Percentiles rank a stretch among this genome's conserved stretches.
Evolutionary conservation across 2,888 invertebrate species (phyloP).

Genomic region (Meta bourneti): DNA sequence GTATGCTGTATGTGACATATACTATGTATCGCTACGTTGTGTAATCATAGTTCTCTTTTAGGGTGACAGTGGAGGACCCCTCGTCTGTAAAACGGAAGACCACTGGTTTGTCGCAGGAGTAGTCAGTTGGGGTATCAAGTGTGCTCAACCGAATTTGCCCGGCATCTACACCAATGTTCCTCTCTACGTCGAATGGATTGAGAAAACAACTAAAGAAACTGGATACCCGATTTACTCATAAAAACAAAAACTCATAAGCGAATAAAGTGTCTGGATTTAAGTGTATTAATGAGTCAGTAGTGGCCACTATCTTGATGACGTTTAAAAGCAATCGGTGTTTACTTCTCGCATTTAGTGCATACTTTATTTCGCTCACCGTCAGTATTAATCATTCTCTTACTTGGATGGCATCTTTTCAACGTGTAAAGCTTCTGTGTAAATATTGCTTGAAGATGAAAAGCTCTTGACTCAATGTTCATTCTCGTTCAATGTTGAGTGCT

Average conservation of each 20-base stretch:
- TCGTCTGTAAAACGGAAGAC: conserved; percentile 76
- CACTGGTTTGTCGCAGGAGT: conserved; percentile 78
- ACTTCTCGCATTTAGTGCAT: conserved; percentile 9
- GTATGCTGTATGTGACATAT: no score
- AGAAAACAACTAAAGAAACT: conserved; percentile 69
- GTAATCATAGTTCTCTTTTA: conserved; percentile 7
- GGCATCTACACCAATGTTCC: conserved; percentile 78
- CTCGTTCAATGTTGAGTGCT: no score
- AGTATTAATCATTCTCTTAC: background rate
- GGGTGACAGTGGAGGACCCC: conserved; percentile 78
- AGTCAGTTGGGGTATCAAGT: conserved; percentile 78
- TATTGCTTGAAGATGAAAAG: no score
- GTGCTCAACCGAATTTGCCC: conserved; percentile 78
- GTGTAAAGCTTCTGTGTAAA: no score
- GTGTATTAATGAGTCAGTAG: background rate
- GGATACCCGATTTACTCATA: conserved; percentile 70
- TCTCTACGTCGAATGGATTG: conserved; percentile 78
- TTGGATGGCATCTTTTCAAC: background rate
- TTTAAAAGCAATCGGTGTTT: background rate
- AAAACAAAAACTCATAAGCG: no score
- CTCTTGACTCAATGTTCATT: no score
- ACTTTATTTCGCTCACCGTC: background rate
- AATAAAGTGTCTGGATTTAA: background rate
- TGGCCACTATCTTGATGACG: background rate
- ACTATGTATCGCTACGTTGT: no score